Conservation (phyloP, 1,140 invertebrate genomes). For the Trachymyrmex cornetzi region DNA sequence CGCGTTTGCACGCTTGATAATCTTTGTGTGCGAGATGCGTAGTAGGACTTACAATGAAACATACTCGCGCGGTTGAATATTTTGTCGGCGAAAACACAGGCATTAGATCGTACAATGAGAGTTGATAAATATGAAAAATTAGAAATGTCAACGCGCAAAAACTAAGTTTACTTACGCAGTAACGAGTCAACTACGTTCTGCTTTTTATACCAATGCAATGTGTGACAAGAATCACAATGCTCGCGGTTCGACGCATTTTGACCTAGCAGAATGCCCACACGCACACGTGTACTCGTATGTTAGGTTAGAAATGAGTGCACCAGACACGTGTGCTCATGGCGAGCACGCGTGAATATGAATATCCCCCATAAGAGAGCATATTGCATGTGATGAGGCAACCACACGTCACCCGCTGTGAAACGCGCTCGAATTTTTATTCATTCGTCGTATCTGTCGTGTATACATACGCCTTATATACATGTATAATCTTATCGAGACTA, state of each 20-base stretch:
- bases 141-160: conserved; percentile 33
- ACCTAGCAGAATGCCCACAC: conserved; percentile 12
- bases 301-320: conserved; percentile 68
- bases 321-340: conserved; percentile 64
- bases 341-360: conserved; percentile 74
- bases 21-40: background rate
- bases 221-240: conserved; percentile 76
- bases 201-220: conserved; percentile 72
- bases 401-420: conserved; percentile 71
- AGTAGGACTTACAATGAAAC: background rate
- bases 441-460: conserved; percentile 2
- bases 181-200: conserved; percentile 68
- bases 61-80: background rate
- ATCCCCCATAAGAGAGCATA: conserved; percentile 65
- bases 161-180: conserved; percentile 3
- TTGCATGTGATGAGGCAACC: conserved; percentile 69
- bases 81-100: background rate
- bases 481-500: conserved; percentile 10
- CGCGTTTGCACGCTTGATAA: background rate
- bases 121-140: conserved; percentile 45
- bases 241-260: conserved; percentile 58
- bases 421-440: conserved; percentile 68
- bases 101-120: background rate
- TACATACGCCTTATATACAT: background rate
- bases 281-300: conserved; percentile 47